phyloP scores from a whole-genome alignment of 2,113 vertebrate species.

The Toxotes chatareus region DNA sequence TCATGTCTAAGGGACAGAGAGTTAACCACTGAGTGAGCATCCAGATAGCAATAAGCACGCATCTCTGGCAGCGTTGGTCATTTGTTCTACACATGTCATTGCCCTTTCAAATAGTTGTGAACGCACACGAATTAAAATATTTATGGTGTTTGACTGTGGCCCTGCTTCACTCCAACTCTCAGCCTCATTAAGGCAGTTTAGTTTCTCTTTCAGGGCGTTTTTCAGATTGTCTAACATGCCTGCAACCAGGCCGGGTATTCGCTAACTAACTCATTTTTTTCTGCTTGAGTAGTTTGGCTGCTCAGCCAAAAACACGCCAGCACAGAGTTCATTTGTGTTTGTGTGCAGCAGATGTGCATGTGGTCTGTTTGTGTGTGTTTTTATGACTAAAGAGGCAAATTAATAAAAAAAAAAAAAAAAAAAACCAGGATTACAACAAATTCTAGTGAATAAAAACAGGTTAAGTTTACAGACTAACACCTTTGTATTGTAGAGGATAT shows the following conservation, averaged over 20 bases:
- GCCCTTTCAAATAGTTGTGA: constrained; percentile 13
- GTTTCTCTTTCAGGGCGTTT: constrained; percentile 36
- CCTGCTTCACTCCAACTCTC: constrained; percentile 20
- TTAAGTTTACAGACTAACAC: background rate
- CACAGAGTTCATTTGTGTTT: constrained; percentile 38
- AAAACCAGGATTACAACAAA: background rate
- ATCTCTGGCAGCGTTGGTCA: background rate
- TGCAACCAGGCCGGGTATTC: constrained; percentile 35
- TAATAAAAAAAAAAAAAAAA: background rate
- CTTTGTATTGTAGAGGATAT: background rate
- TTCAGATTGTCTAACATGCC: constrained; percentile 51
- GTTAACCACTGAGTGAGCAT: too few species aligned
- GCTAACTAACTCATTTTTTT: constrained; percentile 50
- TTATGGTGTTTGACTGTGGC: constrained; percentile 21
- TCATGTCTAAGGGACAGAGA: background rate
- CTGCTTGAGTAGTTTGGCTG: constrained; percentile 61
- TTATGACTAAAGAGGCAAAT: background rate
- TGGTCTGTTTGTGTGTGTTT: background rate
- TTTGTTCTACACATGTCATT: background rate
- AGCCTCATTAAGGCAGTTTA: constrained; percentile 49
- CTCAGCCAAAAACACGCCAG: constrained; percentile 52
- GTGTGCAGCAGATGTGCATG: background rate
- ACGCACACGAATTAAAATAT: constrained; percentile 14
- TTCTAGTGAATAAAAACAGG: constrained; percentile 13
- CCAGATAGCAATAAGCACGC: background rate